A percentile compares a stretch with the other conserved stretches of the same genome.
phyloP scores from a whole-genome alignment of 1,140 invertebrate species.

The Drosophila nebulosa region DNA sequence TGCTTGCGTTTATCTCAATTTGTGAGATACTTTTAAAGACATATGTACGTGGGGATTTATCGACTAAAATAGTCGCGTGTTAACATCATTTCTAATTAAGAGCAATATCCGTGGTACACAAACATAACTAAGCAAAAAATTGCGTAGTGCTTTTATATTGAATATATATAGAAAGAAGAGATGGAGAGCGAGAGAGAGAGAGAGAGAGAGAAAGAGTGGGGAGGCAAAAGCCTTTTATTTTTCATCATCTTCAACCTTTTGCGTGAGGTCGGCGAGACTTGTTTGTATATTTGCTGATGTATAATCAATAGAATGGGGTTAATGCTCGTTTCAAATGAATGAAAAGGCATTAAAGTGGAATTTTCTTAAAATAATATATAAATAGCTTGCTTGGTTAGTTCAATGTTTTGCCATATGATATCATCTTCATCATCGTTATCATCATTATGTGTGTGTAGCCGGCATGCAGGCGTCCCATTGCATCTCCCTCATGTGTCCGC shows the following conservation, averaged over 20 bases:
- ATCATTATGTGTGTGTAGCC: too few species aligned
- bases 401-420: background rate
- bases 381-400: background rate
- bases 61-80: conserved; percentile 36
- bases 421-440: background rate
- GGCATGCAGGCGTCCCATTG: background rate
- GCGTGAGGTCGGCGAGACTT: background rate
- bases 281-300: background rate
- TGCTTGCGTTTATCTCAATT: conserved; percentile 41
- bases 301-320: conserved; percentile 4
- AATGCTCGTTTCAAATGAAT: conserved; percentile 1
- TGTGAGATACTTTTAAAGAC: conserved; percentile 27
- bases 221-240: background rate
- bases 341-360: background rate
- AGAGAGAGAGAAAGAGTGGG: too few species aligned
- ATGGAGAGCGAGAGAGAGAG: too few species aligned
- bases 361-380: background rate
- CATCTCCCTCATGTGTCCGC: background rate
- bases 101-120: conserved; percentile 3
- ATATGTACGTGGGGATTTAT: conserved; percentile 19
- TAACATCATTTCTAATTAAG: conserved; percentile 56
- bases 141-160: background rate
- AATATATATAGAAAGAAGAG: too few species aligned
- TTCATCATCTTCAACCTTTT: background rate
- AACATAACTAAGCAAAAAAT: background rate